Conservation (phyloP, 2,888 invertebrate genomes). For the Cheilosia urbana region DNA sequence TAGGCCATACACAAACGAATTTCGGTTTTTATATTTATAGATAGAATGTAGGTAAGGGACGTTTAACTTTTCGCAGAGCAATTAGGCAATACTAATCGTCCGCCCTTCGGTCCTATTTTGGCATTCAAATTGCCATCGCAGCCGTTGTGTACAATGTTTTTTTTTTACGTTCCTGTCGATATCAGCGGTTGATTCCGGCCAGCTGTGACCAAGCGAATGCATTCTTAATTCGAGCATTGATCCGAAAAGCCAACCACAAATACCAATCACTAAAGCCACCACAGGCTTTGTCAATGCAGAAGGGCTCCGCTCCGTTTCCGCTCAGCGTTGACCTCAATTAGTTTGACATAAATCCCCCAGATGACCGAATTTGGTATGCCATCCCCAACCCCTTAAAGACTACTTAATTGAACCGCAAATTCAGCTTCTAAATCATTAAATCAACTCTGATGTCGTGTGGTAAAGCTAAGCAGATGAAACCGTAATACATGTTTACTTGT, state of each 20-base stretch:
- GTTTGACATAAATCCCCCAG: constrained; percentile 23
- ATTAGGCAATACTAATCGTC: too few species aligned
- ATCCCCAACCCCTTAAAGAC: not conserved
- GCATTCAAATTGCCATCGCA: too few species aligned
- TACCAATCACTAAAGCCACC: not conserved
- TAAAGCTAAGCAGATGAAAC: constrained; percentile 27
- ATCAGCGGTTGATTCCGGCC: not conserved
- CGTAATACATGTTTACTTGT: not conserved
- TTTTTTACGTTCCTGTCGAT: too few species aligned
- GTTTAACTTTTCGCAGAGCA: too few species aligned
- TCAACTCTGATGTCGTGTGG: constrained; percentile 35
- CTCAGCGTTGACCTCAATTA: constrained; percentile 45
- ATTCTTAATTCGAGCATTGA: not conserved
- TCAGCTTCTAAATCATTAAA: constrained; percentile 56
- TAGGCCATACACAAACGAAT: too few species aligned
- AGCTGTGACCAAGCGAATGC: not conserved
- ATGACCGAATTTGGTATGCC: constrained; percentile 7
- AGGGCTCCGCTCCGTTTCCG: not conserved
- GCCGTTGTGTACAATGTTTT: too few species aligned
- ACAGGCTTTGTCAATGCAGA: not conserved
- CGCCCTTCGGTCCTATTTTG: too few species aligned
- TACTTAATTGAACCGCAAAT: constrained; percentile 34
- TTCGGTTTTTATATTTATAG: too few species aligned
- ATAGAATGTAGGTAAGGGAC: too few species aligned
- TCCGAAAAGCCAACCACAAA: not conserved